These are phyloP conservation scores for Augochlora pura DNA, from an alignment of 1,140 invertebrate genomes.

Conservation along the genomic window DNA sequence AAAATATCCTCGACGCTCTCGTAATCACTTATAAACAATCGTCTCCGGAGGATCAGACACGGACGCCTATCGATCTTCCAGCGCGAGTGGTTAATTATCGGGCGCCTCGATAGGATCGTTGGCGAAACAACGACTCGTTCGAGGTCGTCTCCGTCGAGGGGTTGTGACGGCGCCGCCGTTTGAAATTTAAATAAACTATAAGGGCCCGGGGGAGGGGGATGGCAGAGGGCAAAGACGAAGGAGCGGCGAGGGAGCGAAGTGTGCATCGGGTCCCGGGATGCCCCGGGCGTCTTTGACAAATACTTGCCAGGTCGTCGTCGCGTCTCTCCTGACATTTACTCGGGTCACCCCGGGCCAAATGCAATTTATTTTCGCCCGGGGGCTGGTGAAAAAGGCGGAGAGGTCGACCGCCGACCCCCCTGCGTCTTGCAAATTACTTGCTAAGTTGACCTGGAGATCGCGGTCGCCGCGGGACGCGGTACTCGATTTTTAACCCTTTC, in stretches of 20 bases:
- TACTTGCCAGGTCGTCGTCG: constrained; percentile 39
- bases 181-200: constrained; percentile 38
- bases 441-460: constrained; percentile 21
- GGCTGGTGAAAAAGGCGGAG: constrained; percentile 30
- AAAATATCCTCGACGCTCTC: too few species aligned
- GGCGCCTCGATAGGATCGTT: too few species aligned
- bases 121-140: background rate
- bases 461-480: constrained; percentile 1
- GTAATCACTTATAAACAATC: too few species aligned
- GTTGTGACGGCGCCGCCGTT: background rate
- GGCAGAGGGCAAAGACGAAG: background rate
- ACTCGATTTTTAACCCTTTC: background rate
- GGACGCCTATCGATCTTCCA: too few species aligned
- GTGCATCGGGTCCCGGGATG: constrained; percentile 30
- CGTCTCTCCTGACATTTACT: constrained; percentile 49
- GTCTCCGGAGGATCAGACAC: too few species aligned
- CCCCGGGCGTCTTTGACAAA: constrained; percentile 47
- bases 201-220: background rate
- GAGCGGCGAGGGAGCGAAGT: constrained; percentile 27
- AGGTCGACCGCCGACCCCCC: background rate
- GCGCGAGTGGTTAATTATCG: too few species aligned
- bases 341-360: constrained; percentile 44
- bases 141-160: background rate
- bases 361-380: constrained; percentile 42
- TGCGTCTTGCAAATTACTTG: constrained; percentile 42